Evolutionary conservation across 1,140 invertebrate genomes (phyloP).

Genomic region (Drosophila miranda): DNA sequence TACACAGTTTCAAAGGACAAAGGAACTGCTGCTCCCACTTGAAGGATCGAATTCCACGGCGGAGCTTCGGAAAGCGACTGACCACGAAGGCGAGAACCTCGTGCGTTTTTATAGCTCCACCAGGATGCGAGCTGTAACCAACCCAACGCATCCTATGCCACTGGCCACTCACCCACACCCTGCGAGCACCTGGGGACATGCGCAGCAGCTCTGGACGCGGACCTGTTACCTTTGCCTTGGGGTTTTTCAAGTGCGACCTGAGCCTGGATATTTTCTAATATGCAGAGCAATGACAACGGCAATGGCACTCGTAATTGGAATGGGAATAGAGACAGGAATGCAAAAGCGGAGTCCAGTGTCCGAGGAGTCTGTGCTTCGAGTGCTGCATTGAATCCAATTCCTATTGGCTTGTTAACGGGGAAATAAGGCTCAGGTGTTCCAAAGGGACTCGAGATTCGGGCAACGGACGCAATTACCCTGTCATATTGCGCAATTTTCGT

Average conservation of each 20-base stretch:
- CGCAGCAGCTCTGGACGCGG: constrained; percentile 36
- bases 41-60: constrained; percentile 44
- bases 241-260: constrained; percentile 37
- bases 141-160: background rate
- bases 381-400: constrained; percentile 18
- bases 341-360: constrained; percentile 29
- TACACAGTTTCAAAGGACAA: constrained; percentile 6
- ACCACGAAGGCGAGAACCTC: constrained; percentile 18
- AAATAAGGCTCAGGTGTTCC: constrained; percentile 71
- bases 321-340: constrained; percentile 21
- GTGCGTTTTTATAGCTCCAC: constrained; percentile 61
- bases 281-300: constrained; percentile 43
- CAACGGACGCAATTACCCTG: constrained; percentile 61
- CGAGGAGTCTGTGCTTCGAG: constrained; percentile 15
- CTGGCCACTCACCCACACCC: constrained; percentile 9
- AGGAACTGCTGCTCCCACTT: constrained; percentile 13
- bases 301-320: constrained; percentile 15
- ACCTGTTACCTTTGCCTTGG: constrained; percentile 27
- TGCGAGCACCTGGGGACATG: constrained; percentile 66
- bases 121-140: constrained; percentile 19
- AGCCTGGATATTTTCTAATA: constrained; percentile 46
- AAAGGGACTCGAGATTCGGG: constrained; percentile 38
- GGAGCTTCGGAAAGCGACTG: constrained; percentile 37
- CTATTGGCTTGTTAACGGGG: constrained; percentile 2
- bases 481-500: constrained; percentile 58